A percentile compares a stretch with the other conserved stretches of the same genome.
phyloP scores from a whole-genome alignment of 1,140 invertebrate species.

The Drosophila pachea region DNA sequence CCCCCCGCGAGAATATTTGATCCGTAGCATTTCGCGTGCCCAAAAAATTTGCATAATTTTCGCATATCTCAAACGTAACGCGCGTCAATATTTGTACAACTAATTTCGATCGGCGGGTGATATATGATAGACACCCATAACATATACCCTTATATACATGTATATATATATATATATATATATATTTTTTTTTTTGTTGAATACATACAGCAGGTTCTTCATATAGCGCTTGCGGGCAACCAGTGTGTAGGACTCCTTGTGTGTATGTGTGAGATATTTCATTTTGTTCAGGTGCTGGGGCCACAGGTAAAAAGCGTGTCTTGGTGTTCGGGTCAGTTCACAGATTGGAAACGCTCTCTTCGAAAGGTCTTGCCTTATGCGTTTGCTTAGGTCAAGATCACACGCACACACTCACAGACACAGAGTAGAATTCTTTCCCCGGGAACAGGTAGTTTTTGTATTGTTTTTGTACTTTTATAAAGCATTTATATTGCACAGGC shows the following conservation, averaged over 20 bases:
- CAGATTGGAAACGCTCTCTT: conserved; percentile 1
- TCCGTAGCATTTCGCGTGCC: conserved; percentile 20
- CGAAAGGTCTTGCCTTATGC: not conserved
- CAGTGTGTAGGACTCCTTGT: conserved; percentile 80
- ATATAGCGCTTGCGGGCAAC: conserved; percentile 80
- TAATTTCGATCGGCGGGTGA: conserved; percentile 7
- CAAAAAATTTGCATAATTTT: conserved; percentile 65
- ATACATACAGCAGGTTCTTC: conserved; percentile 80
- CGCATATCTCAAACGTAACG: conserved; percentile 56
- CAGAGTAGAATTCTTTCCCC: not conserved
- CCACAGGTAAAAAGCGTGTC: conserved; percentile 5
- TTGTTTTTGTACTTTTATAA: conserved; percentile 27
- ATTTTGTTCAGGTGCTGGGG: conserved; percentile 71
- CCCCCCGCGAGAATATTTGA: conserved; percentile 21
- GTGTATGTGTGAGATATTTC: conserved; percentile 80
- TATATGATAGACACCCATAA: conserved; percentile 4
- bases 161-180: not conserved
- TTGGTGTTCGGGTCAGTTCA: conserved; percentile 1
- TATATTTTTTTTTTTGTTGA: not conserved
- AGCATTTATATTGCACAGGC: conserved; percentile 60
- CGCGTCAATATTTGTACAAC: conserved; percentile 42
- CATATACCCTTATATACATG: not conserved
- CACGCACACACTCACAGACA: conserved; percentile 9
- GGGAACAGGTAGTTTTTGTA: conserved; percentile 51
- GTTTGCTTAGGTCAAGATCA: conserved; percentile 61